Percentiles rank a stretch among this genome's conserved stretches.
Evolutionary conservation across 1,140 invertebrate species (phyloP).

Genomic region (Heliconius congener): DNA sequence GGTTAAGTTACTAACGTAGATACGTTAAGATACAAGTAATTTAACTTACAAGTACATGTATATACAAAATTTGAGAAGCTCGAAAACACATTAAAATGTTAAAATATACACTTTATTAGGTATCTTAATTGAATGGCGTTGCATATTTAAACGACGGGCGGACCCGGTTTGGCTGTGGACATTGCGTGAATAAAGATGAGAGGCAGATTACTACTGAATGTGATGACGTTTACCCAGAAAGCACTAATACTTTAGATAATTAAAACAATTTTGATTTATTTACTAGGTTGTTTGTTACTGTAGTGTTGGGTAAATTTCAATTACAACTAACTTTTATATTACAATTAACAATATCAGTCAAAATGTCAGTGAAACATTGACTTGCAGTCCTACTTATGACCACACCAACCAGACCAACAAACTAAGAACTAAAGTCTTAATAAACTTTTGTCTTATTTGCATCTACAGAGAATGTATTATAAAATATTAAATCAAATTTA

Average conservation of each 20-base stretch:
- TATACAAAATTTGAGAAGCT: not conserved
- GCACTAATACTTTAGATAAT: not conserved
- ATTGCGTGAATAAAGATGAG: constrained; percentile 39
- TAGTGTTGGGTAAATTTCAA: too few relatives aligned
- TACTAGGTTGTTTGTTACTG: not conserved
- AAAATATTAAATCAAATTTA: too few relatives aligned
- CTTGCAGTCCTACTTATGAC: too few relatives aligned
- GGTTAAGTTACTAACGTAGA: too few relatives aligned
- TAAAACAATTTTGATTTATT: not conserved
- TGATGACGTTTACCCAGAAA: not conserved
- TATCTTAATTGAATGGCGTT: constrained; percentile 23
- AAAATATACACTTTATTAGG: not conserved
- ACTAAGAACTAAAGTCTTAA: too few relatives aligned
- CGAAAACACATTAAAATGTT: not conserved
- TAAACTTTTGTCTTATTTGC: too few relatives aligned
- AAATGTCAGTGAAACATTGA: too few relatives aligned
- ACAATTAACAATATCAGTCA: too few relatives aligned
- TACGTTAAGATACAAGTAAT: too few relatives aligned
- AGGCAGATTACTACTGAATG: constrained; percentile 19
- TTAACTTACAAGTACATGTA: not conserved
- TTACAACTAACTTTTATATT: too few relatives aligned
- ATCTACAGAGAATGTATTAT: too few relatives aligned
- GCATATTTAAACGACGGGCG: constrained; percentile 13
- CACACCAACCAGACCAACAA: too few relatives aligned
- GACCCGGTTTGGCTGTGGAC: constrained; percentile 20